Base-by-base conservation (phyloP, 2,797 vertebrate genomes). In the Sebastes hopkinsi region DNA sequence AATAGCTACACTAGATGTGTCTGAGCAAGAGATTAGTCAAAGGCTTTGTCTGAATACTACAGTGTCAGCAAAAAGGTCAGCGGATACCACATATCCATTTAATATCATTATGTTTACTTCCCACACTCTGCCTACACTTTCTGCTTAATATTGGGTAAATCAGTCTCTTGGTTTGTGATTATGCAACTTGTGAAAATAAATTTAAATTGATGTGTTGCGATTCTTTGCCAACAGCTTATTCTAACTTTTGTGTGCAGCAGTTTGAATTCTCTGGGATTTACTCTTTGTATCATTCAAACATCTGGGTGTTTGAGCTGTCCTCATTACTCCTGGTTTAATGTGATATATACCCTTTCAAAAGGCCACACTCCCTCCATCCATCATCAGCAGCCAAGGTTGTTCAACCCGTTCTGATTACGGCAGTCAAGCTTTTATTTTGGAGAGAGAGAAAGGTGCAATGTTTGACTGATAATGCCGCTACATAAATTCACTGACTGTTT, bases 281-380 rank as follows among this genome's bases (percentile, higher is more conserved):
- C 75, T 79, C 87, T 81, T 84, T 79, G 72, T 92, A 94, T 94
- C 91, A 92, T 92, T 95, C 93, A 95, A 92, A 94, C 94, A 95
- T 94, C 92, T 95, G 93, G 89, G 87, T 93, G 89, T 87, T 85
- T 38, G 50, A 88, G 91, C 85, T 86, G 85, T 85, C 92, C 92
- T 95, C 94, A 95, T 95, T 94, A 95, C 92, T 95, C 90, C 94
- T 94, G 91, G 80, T 95, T 95, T 95, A 96, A 95, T 93, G 91
- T 95, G 95, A 96, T 94, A 87, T 94, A 96, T 94, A 92, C 92
- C 93, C 95, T 95, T 93, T 96, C 95, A 95, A 93, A 95, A 93
- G 94, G 93, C 93, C 94, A 95, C 88, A 85, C 87, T 87, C 87
- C 75, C 88, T 82, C 87, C 92, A 96, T 96, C 90, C 90, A 95